Percentiles rank a stretch among this genome's conserved stretches.
These are phyloP conservation scores for Molanna angustata DNA, from an alignment of 2,888 invertebrate species.

Conservation along the genomic window DNA sequence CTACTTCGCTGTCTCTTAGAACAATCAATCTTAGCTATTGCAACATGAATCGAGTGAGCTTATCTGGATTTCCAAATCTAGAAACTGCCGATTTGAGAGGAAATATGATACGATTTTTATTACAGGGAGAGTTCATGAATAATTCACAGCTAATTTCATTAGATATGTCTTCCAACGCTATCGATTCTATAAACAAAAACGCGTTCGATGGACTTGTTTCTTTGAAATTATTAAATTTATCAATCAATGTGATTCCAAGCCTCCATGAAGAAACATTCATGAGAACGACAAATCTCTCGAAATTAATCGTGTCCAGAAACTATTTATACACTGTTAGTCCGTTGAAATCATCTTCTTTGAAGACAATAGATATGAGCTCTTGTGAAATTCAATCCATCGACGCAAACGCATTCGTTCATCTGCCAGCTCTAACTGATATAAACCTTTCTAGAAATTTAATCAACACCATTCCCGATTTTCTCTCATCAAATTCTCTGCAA, in stretches of 20 bases:
- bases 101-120: constrained; percentile 61
- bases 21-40: constrained; percentile 61
- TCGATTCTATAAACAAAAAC: constrained; percentile 57
- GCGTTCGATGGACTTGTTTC: constrained; percentile 59
- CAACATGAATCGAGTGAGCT: constrained; percentile 58
- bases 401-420: constrained; percentile 54
- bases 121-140: constrained; percentile 58
- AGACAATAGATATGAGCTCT: constrained; percentile 60
- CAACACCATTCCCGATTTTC: constrained; percentile 57
- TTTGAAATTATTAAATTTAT: constrained; percentile 63
- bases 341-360: constrained; percentile 57
- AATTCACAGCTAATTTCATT: constrained; percentile 60
- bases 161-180: constrained; percentile 65
- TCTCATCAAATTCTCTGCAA: constrained; percentile 60
- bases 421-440: constrained; percentile 58
- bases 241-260: constrained; percentile 63
- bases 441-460: constrained; percentile 67
- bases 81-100: constrained; percentile 57
- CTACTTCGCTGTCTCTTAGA: constrained; percentile 54
- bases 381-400: constrained; percentile 63
- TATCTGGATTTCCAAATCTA: constrained; percentile 61
- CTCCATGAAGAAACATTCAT: constrained; percentile 59
- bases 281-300: constrained; percentile 58
- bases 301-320: constrained; percentile 64
- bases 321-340: constrained; percentile 59